These are phyloP conservation scores for Elephantulus edwardii DNA, from an alignment of 2,113 vertebrate species.

Conservation along the genomic window DNA sequence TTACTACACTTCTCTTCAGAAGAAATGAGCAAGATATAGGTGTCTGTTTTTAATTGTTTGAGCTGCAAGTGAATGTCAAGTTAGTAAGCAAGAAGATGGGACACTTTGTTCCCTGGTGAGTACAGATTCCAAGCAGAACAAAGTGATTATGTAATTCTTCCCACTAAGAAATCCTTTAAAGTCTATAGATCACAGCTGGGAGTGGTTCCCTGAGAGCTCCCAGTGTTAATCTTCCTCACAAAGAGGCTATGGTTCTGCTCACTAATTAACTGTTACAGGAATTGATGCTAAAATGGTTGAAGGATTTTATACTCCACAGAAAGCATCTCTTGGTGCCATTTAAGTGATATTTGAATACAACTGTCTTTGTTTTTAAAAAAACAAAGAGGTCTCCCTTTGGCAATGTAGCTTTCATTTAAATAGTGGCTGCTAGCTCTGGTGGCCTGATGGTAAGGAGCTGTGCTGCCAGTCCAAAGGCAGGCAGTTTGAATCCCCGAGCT, in stretches of 20 bases:
- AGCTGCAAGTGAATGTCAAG: not conserved
- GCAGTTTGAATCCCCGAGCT: too few species aligned
- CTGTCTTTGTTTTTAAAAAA: not conserved
- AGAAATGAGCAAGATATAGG: not conserved
- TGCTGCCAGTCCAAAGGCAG: too few species aligned
- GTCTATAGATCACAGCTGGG: not conserved
- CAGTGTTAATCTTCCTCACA: not conserved
- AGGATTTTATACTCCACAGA: not conserved
- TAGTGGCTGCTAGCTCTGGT: not conserved
- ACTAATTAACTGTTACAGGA: not conserved
- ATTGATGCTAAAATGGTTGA: not conserved
- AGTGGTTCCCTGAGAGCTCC: not conserved
- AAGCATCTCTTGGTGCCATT: not conserved
- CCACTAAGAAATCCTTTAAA: constrained; percentile 32
- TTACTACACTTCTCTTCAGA: not conserved
- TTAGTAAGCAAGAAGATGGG: constrained; percentile 29
- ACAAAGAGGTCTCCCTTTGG: not conserved
- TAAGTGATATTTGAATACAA: constrained; percentile 40
- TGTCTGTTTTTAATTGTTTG: not conserved
- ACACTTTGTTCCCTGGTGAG: not conserved
- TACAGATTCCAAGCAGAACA: constrained; percentile 25
- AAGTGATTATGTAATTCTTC: not conserved
- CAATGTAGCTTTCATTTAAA: not conserved
- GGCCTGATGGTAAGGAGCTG: too few species aligned
- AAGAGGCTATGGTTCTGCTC: not conserved